These are phyloP conservation scores for Istiophorus platypterus DNA, from an alignment of 2,113 vertebrate genomes.

Conservation along the genomic window DNA sequence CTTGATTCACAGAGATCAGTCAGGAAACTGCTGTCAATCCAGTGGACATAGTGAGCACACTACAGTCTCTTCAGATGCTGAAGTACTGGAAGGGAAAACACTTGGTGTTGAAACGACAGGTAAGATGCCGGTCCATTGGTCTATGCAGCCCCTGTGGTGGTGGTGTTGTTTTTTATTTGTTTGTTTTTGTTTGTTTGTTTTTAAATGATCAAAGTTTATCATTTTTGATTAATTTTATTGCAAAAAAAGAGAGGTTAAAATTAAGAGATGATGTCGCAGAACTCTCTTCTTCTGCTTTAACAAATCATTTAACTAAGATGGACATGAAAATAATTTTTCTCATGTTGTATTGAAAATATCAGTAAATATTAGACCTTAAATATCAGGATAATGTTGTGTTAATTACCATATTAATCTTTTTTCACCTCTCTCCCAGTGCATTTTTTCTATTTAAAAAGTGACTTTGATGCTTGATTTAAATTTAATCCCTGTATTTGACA, in stretches of 20 bases:
- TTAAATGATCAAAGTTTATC: not conserved
- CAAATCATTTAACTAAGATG: not conserved
- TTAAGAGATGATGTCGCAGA: not conserved
- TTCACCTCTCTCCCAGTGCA: not conserved
- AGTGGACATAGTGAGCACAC: constrained; percentile 97
- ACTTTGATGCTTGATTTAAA: not conserved
- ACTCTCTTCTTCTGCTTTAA: not conserved
- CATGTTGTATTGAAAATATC: no score
- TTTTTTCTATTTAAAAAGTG: not conserved
- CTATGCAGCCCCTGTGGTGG: not conserved
- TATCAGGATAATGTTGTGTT: not conserved
- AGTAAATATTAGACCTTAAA: not conserved
- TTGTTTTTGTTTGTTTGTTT: not conserved
- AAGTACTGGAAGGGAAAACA: constrained; percentile 99
- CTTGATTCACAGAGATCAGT: constrained; percentile 92
- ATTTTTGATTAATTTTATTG: not conserved
- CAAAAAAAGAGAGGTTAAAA: not conserved
- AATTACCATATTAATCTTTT: not conserved
- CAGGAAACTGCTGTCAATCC: constrained; percentile 98
- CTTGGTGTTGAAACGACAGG: constrained; percentile 97
- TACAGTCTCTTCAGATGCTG: constrained; percentile 99
- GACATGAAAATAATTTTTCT: no score
- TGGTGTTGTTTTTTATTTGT: no score
- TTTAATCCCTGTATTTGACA: not conserved
- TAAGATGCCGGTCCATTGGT: constrained; percentile 52